Evolutionary conservation across 2,797 vertebrate genomes (phyloP).

Genomic region (Cyclura pinguis): DNA sequence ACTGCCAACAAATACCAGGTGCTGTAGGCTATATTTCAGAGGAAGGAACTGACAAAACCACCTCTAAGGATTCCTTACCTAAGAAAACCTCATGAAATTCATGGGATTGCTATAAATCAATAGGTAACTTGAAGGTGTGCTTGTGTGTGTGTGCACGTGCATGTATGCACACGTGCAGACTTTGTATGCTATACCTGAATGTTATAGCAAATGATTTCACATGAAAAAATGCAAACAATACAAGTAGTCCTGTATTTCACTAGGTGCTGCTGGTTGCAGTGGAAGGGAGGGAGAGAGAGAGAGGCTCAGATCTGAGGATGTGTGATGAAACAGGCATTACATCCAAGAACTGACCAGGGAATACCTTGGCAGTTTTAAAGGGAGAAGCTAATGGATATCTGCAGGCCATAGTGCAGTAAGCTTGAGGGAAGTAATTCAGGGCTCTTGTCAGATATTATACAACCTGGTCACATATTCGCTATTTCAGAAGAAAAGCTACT

Average conservation of each 20-base stretch:
- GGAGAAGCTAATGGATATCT: not conserved
- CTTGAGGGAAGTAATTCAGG: not conserved
- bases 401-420: not conserved
- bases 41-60: too few species aligned
- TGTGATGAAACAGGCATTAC: not conserved
- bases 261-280: not conserved
- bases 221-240: conserved; percentile 1
- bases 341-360: not conserved
- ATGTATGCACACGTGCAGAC: too few species aligned
- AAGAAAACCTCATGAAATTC: too few species aligned
- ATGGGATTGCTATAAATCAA: too few species aligned
- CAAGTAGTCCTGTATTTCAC: not conserved
- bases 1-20: too few species aligned
- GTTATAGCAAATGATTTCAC: not conserved
- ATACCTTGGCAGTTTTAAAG: not conserved
- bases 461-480: conserved; percentile 21
- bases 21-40: too few species aligned
- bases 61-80: too few species aligned
- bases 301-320: not conserved
- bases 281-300: not conserved
- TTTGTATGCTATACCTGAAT: not conserved
- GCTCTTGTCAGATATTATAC: not conserved
- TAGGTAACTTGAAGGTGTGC: too few species aligned
- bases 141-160: too few species aligned
- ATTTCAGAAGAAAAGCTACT: conserved; percentile 8